Evolutionary conservation across 2,797 vertebrate species (phyloP).

Genomic region (Pseudocheirus occidentalis): DNA sequence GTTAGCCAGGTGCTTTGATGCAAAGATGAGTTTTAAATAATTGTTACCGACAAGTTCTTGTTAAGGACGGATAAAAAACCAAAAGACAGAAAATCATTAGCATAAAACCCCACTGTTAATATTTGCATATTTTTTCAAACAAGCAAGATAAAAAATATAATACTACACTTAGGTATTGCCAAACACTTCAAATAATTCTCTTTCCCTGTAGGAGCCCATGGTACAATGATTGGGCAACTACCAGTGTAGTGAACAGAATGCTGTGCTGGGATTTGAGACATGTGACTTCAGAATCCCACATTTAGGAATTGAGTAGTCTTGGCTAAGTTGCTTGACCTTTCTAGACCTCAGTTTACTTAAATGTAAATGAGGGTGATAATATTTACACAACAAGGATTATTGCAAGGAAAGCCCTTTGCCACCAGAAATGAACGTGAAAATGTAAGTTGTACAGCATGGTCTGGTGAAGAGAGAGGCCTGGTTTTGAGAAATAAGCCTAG

Average conservation of each 20-base stretch:
- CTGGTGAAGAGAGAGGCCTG: not conserved
- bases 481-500: not conserved
- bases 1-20: not conserved
- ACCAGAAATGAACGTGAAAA: no score
- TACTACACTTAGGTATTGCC: not conserved
- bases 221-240: not conserved
- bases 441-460: not conserved
- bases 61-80: not conserved
- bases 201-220: not conserved
- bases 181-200: not conserved
- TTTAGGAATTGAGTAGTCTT: not conserved
- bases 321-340: not conserved
- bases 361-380: not conserved
- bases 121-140: not conserved
- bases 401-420: not conserved
- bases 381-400: not conserved
- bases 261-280: not conserved
- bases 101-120: not conserved
- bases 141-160: not conserved
- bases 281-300: not conserved
- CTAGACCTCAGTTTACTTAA: not conserved
- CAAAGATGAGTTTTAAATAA: not conserved
- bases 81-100: not conserved
- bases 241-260: not conserved
- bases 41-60: not conserved